phyloP scores from a whole-genome alignment of 2,888 invertebrate species.

The Carabus problematicus region DNA sequence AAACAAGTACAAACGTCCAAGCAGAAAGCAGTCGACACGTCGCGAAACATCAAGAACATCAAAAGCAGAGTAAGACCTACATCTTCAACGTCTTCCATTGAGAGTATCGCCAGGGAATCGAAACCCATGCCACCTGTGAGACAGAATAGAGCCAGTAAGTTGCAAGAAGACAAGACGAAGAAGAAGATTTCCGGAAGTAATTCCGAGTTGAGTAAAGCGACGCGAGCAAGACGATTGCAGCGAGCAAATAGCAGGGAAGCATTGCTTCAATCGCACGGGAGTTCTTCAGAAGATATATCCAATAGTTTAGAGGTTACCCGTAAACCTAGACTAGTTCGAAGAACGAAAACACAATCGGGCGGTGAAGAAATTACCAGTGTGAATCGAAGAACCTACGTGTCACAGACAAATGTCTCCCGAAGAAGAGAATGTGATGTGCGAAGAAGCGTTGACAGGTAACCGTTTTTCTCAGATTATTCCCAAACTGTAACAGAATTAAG shows the following conservation, averaged over 20 bases:
- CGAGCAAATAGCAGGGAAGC: conserved; percentile 63
- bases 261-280: conserved; percentile 59
- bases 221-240: conserved; percentile 60
- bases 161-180: conserved; percentile 46
- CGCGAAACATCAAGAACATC: conserved; percentile 42
- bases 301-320: conserved; percentile 52
- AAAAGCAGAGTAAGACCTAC: conserved; percentile 53
- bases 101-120: conserved; percentile 52
- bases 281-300: conserved; percentile 63
- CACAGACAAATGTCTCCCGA: conserved; percentile 36
- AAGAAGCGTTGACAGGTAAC: conserved; percentile 53
- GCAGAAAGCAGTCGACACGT: conserved; percentile 41
- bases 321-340: conserved; percentile 57
- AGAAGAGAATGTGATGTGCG: conserved; percentile 38
- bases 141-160: conserved; percentile 25
- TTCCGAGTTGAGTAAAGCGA: conserved; percentile 49
- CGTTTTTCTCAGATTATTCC: conserved; percentile 1
- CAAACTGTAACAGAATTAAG: conserved; percentile 19
- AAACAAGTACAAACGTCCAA: conserved; percentile 47
- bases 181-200: conserved; percentile 48
- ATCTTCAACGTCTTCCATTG: conserved; percentile 58
- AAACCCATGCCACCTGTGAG: conserved; percentile 37
- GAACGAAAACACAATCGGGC: conserved; percentile 54
- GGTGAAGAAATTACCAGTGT: conserved; percentile 52
- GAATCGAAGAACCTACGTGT: conserved; percentile 43